Percentiles rank a stretch among this genome's conserved stretches.
Conservation (phyloP, 2,888 invertebrate genomes). For the Mylabris sibirica region DNA sequence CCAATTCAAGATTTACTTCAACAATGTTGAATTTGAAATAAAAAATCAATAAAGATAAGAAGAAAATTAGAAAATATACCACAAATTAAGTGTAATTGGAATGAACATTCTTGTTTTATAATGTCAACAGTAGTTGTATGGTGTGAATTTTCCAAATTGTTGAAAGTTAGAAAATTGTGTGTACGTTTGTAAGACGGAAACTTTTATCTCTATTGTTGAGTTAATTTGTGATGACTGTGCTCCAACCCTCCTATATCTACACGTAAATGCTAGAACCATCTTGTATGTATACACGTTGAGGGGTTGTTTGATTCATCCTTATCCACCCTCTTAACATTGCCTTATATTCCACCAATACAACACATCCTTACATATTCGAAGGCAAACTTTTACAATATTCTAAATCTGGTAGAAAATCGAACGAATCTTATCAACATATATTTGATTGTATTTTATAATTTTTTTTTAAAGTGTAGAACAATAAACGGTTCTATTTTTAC, state of each 20-base stretch:
- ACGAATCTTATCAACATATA: not conserved
- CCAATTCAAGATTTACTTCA: not conserved
- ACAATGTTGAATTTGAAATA: not conserved
- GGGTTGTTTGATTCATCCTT: not conserved
- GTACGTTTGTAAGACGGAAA: not conserved
- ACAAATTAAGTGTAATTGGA: too few species aligned
- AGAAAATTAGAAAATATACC: too few species aligned
- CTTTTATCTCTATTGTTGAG: slow-evolving; percentile 2
- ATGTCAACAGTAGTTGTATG: not conserved
- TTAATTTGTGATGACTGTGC: not conserved
- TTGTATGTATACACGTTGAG: not conserved
- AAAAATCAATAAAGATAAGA: not conserved
- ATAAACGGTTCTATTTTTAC: too few species aligned
- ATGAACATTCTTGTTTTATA: not conserved
- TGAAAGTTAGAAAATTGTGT: slow-evolving; percentile 8
- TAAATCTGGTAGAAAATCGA: slow-evolving; percentile 10
- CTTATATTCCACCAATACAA: not conserved
- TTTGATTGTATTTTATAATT: not conserved
- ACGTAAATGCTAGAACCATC: slow-evolving; percentile 1
- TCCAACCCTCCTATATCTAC: not conserved
- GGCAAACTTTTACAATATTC: not conserved
- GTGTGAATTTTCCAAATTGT: slow-evolving; percentile 4
- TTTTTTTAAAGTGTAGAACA: not conserved
- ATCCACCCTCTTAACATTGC: not conserved
- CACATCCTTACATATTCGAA: not conserved